Evolutionary conservation across 2,113 vertebrate genomes (phyloP), one percentile per base, ranked within the genome.

Genomic region (Sorex fumeus): DNA sequence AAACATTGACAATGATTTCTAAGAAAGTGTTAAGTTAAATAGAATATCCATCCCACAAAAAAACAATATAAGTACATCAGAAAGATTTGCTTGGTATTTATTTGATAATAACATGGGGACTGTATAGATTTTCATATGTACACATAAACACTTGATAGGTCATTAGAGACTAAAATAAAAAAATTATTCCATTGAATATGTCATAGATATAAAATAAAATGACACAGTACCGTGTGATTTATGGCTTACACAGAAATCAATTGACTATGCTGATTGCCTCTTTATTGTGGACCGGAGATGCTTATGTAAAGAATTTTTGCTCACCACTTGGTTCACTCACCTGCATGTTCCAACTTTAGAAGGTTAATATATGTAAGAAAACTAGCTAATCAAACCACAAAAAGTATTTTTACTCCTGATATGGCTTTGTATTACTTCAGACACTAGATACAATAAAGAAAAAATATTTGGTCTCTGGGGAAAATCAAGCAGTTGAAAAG

Each of bases 331-430:
- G 27, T 75, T 75, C 27, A 4, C 16, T 60, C n/a, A 62, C 5
- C 19, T 71, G 27, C 9, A 1, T 32, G 19, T 21, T 13, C 19
- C 76, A 32, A 47, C 66, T 83, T 15, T 83, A 11, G 77, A 82
- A 40, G 50, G 32, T 85, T 9, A 23, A 53, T 15, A 86, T 62
- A 53, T 71, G 8, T 84, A 91, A 94, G 71, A 45, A 19, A 78
- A 36, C 94, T 84, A 28, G 87, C 89, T 96, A 94, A 87, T 94
- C 57, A 67, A 78, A 95, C 97, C 74, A 67, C 81, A 69, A 53
- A 12, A 45, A 95, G 84, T 81, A 84, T 34, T 84, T 79, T 47
- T 47, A 84, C 87, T 96, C 83, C 78, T 97, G 50, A 57, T 77
- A 21, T 95, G 79, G 95, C 86, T 92, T 96, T 84, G 86, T 64